Conservation (phyloP, 2,113 vertebrate genomes). For the Erpornis zantholeuca region DNA sequence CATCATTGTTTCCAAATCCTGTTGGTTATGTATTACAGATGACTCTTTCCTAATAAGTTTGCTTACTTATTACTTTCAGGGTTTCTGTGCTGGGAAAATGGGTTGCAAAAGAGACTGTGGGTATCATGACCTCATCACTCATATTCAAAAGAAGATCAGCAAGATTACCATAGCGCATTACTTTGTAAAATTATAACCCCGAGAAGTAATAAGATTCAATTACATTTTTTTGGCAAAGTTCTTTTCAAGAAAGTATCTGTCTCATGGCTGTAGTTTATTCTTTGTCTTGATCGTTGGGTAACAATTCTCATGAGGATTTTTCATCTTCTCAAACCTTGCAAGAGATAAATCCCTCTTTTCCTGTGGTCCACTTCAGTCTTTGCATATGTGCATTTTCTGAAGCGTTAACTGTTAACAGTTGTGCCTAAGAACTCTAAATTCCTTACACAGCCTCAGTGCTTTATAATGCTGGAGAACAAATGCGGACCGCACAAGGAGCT, state of each 20-base stretch:
- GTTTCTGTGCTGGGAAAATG: slow-evolving; percentile 48
- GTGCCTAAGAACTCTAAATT: slow-evolving; percentile 26
- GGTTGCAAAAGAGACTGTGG: slow-evolving; percentile 45
- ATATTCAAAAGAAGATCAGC: slow-evolving; percentile 40
- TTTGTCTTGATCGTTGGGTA: slow-evolving; percentile 16
- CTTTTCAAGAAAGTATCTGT: slow-evolving; percentile 4
- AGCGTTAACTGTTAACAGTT: slow-evolving; percentile 34
- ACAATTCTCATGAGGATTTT: slow-evolving; percentile 23
- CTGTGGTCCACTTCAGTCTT: slow-evolving; percentile 25
- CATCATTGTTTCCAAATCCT: slow-evolving; percentile 11
- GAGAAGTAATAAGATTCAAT: slow-evolving; percentile 42
- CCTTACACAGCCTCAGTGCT: background rate
- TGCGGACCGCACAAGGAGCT: background rate
- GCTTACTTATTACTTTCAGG: slow-evolving; percentile 45
- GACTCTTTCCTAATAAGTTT: background rate
- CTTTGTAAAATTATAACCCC: slow-evolving; percentile 46
- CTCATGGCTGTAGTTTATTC: slow-evolving; percentile 7
- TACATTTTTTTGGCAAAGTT: slow-evolving; percentile 23
- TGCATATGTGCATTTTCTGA: slow-evolving; percentile 13
- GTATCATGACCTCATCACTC: slow-evolving; percentile 54
- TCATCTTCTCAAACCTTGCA: slow-evolving; percentile 4
- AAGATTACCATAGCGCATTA: slow-evolving; percentile 54
- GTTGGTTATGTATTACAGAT: slow-evolving; percentile 18
- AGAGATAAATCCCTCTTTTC: slow-evolving; percentile 43
- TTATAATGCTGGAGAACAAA: background rate